A percentile compares a stretch with the other conserved stretches of the same genome.
phyloP scores from a whole-genome alignment of 2,888 invertebrate genomes.

The Parapristionchus giblindavisi region DNA sequence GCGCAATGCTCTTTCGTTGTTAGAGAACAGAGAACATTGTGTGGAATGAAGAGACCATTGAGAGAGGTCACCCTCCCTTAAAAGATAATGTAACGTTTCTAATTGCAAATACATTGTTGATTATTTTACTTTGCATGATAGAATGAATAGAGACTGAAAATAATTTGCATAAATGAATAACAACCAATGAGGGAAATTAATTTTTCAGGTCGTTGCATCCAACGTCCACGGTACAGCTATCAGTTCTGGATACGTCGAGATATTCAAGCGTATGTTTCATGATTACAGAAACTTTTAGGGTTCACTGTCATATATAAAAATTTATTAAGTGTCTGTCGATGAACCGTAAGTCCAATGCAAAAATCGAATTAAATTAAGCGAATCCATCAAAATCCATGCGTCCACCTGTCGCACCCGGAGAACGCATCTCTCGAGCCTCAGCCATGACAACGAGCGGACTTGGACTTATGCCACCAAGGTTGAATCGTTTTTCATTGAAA shows the following conservation, averaged over 20 bases:
- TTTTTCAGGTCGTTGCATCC: constrained; percentile 64
- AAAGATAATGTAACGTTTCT: background rate
- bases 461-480: constrained; percentile 4
- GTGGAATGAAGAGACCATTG: no score
- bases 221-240: constrained; percentile 66
- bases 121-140: background rate
- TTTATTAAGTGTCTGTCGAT: background rate
- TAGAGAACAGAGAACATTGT: no score
- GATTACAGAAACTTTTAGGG: background rate
- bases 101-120: background rate
- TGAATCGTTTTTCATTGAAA: background rate
- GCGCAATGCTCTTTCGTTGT: no score
- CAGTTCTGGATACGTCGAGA: constrained; percentile 64
- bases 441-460: constrained; percentile 42
- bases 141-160: background rate
- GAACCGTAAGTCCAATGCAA: background rate
- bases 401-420: constrained; percentile 47
- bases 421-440: constrained; percentile 38
- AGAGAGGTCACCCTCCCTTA: no score
- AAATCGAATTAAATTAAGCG: constrained; percentile 25
- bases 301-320: background rate
- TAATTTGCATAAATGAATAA: background rate
- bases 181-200: background rate
- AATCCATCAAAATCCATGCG: constrained; percentile 43
- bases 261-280: constrained; percentile 50